A percentile compares a stretch with the other conserved stretches of the same genome.
These are phyloP conservation scores for Eupsittula cactorum DNA, from an alignment of 2,113 vertebrate species.

Conservation along the genomic window DNA sequence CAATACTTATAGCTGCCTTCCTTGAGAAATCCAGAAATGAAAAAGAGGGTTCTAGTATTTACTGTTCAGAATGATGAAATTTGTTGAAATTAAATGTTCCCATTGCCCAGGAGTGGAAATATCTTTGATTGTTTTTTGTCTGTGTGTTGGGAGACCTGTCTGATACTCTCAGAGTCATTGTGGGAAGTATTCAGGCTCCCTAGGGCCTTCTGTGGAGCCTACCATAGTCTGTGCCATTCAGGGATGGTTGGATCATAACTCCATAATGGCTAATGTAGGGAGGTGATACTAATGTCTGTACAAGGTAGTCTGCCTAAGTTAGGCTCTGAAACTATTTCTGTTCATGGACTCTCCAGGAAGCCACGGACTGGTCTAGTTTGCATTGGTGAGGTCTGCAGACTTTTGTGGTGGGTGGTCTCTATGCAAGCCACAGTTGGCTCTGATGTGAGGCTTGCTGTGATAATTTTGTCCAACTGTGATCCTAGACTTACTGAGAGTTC, in stretches of 20 bases:
- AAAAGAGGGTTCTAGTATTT: not conserved
- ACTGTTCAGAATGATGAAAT: not conserved
- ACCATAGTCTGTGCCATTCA: not conserved
- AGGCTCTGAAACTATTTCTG: not conserved
- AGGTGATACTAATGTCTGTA: not conserved
- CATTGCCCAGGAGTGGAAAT: not conserved
- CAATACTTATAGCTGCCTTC: not conserved
- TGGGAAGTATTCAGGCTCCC: not conserved
- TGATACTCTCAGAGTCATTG: rapidly evolving
- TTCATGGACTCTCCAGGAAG: not conserved
- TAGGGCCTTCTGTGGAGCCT: not conserved
- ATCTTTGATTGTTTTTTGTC: not conserved
- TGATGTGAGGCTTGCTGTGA: not conserved
- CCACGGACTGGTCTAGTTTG: not conserved
- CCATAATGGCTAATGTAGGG: not conserved
- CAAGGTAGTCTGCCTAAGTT: not conserved
- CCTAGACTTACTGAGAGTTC: not conserved
- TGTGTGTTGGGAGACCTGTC: not conserved
- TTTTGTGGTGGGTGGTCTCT: conserved; percentile 24
- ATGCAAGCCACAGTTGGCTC: not conserved
- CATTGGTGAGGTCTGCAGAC: not conserved
- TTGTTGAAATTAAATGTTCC: not conserved
- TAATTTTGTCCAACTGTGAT: conserved; percentile 3
- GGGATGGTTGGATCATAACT: not conserved
- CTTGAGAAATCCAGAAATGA: not conserved